Evolutionary conservation across 2,113 vertebrate genomes (phyloP), one percentile per base, ranked within the genome.

Genomic region (Poicephalus gulielmi): DNA sequence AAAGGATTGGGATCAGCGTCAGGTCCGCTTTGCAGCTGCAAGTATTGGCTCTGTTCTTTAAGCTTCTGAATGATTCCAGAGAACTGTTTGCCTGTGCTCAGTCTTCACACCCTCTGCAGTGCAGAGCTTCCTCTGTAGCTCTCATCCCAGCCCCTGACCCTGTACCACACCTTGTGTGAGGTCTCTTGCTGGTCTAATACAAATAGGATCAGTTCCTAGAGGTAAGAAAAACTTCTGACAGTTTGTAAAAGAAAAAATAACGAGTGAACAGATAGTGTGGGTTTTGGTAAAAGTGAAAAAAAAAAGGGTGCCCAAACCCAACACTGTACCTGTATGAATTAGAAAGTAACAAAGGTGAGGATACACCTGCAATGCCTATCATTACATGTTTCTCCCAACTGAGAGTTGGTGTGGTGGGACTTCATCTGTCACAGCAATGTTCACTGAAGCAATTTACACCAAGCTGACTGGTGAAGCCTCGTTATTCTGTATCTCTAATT

Each of bases 1-100:
- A 84, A 92, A 86, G 43, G 4, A 10, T 52, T 92, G 86, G 80
- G 92, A 94, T 92, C 88, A 84, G 44, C 77, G 91, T 86, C 77
- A 91, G 86, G 69, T 92, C 69, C 93, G 31, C 57, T 97, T 88
- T 92, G 88, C 88, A 96, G 76, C 82, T 93, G 93, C 88, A 92
- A 57, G 68, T 47, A 60, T 33, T 93, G 53, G 30, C 86, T 83
- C 33, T 93, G 69, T 30, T 81, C 77, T 95, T 92, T 91, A 75
- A 92, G n/a, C 74, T 92, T 11, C 44, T 47, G 47, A 50, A 31
- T 74, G 80, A 57, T 44, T 94, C 30, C 0, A 0, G 4, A 64
- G 82, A 90, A 28, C 46, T 78, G 44, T 44, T 63, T n/a, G 31
- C 22, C 35, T 15, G 11, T 17, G 22, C n/a, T 46, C 23, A 13